Evolutionary conservation across 2,888 invertebrate genomes (phyloP).

Genomic region (Trichopria drosophilae): DNA sequence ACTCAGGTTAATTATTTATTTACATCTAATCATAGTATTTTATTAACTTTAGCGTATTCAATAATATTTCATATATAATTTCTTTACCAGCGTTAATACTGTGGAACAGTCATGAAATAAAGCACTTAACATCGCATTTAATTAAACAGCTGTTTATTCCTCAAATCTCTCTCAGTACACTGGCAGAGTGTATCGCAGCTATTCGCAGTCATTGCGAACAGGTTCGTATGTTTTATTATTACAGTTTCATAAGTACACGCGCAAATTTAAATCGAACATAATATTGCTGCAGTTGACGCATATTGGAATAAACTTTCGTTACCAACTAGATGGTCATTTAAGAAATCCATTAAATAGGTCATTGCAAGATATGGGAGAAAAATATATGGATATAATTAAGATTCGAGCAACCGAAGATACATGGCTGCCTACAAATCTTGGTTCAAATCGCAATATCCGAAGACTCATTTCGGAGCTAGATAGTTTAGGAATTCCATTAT

Average conservation of each 20-base stretch:
- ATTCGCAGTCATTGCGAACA: conserved; percentile 75
- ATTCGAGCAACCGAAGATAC: conserved; percentile 77
- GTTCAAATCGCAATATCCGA: conserved; percentile 61
- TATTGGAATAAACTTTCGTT: conserved; percentile 84
- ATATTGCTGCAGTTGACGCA: conserved; percentile 61
- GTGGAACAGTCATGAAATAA: conserved; percentile 86
- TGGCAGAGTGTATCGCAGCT: conserved; percentile 84
- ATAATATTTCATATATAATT: too few species aligned
- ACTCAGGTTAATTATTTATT: conserved; percentile 68
- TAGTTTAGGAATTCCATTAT: conserved; percentile 49
- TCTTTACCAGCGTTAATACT: conserved; percentile 74
- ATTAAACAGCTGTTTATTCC: conserved; percentile 88
- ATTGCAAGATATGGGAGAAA: conserved; percentile 77
- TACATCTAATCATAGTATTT: too few species aligned
- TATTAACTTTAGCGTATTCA: too few species aligned
- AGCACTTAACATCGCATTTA: conserved; percentile 77
- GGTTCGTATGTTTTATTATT: conserved; percentile 48
- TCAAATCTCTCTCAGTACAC: conserved; percentile 79
- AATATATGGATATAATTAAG: conserved; percentile 80
- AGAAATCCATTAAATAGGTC: conserved; percentile 76
- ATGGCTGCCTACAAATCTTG: conserved; percentile 82
- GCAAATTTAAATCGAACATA: conserved; percentile 12
- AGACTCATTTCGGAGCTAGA: conserved; percentile 50
- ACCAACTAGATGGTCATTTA: conserved; percentile 85
- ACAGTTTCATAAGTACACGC: not conserved